Evolutionary conservation across 2,888 invertebrate species (phyloP).

Genomic region (Linnaemya vulpina): DNA sequence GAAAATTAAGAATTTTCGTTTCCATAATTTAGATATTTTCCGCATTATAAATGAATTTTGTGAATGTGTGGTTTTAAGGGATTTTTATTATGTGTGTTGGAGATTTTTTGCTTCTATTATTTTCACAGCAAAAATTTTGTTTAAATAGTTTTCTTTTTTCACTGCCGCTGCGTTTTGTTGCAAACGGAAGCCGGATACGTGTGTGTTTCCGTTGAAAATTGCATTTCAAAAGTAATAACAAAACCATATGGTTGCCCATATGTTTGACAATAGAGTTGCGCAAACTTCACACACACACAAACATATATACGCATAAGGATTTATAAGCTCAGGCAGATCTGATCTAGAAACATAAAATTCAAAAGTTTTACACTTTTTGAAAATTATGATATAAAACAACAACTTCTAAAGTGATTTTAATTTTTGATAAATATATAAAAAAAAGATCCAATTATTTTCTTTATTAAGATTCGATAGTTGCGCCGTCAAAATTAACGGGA

Average conservation of each 20-base stretch:
- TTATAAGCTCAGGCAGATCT: neutral
- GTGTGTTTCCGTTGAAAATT: constrained; percentile 68
- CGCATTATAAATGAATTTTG: constrained; percentile 69
- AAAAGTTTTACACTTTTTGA: neutral
- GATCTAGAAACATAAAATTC: neutral
- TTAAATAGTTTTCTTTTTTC: constrained; percentile 6
- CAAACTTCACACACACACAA: constrained; percentile 8
- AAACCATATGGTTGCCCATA: constrained; percentile 70
- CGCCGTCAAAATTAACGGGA: no score
- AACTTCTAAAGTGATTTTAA: no score
- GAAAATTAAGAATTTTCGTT: constrained; percentile 40
- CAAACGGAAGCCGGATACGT: constrained; percentile 68
- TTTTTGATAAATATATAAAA: no score
- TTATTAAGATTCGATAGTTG: no score
- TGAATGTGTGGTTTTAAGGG: constrained; percentile 68
- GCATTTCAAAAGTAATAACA: constrained; percentile 60
- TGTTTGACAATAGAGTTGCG: constrained; percentile 58
- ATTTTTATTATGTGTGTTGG: constrained; percentile 54
- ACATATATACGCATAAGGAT: neutral
- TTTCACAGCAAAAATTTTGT: constrained; percentile 1
- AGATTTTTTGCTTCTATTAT: neutral
- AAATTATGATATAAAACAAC: no score
- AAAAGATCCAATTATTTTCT: no score
- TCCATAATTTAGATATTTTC: constrained; percentile 52
- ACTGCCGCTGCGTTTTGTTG: constrained; percentile 35